Percentiles rank a stretch among this genome's conserved stretches.
Conservation (phyloP, 2,797 vertebrate species). For the Eulemur albifrons region DNA sequence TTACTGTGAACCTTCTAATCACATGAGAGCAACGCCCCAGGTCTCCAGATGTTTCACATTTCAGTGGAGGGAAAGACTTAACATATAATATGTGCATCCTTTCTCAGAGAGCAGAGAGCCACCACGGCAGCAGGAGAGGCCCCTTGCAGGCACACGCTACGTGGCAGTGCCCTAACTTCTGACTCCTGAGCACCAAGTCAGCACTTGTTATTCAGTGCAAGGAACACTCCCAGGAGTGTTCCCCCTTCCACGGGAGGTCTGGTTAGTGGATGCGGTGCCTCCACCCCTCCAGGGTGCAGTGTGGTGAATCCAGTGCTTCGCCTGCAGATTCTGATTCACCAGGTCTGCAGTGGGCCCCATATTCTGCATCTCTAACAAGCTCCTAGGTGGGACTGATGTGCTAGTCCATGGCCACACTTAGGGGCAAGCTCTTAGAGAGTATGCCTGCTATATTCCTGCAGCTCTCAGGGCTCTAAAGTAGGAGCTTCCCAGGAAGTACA, state of each 20-base stretch:
- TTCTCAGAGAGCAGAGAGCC: background rate
- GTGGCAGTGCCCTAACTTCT: background rate
- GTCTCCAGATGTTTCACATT: background rate
- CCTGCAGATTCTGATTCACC: background rate
- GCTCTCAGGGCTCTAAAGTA: background rate
- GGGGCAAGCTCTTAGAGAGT: background rate
- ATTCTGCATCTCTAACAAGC: background rate
- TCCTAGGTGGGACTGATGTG: background rate
- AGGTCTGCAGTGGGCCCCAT: too few species aligned
- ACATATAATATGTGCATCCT: accelerated
- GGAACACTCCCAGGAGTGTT: background rate
- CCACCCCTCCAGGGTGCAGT: background rate
- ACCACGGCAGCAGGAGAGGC: background rate
- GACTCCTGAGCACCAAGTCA: background rate
- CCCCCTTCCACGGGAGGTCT: background rate
- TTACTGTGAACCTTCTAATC: background rate
- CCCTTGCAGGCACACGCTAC: accelerated
- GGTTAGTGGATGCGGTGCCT: background rate
- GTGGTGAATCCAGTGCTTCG: background rate
- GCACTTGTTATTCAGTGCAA: background rate
- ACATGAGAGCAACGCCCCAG: background rate
- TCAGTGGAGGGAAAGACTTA: background rate
- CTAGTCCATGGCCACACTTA: background rate
- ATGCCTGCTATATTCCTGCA: background rate
- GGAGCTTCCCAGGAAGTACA: background rate